These are phyloP conservation scores for Auanema freiburgensis DNA, from an alignment of 2,888 invertebrate species.

Conservation along the genomic window DNA sequence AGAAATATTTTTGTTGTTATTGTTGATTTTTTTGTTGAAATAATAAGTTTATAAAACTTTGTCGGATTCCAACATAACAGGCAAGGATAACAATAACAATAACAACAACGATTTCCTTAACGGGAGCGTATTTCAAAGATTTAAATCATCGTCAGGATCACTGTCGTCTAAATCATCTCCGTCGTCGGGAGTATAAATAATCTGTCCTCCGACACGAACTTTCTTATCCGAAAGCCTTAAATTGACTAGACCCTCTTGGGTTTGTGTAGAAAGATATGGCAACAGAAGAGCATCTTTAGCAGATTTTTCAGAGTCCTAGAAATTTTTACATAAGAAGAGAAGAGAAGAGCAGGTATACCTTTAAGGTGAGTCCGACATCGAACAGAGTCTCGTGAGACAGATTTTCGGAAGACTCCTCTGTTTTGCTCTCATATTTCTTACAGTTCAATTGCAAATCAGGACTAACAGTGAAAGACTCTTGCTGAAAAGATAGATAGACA, in stretches of 20 bases:
- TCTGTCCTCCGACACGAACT: slow-evolving; percentile 53
- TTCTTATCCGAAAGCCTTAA: slow-evolving; percentile 71
- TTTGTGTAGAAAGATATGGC: slow-evolving; percentile 43
- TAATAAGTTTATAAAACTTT: no score
- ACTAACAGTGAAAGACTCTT: slow-evolving; percentile 7
- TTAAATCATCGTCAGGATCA: slow-evolving; percentile 61
- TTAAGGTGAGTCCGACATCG: slow-evolving; percentile 16
- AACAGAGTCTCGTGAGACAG: slow-evolving; percentile 9
- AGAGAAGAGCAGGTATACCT: not conserved
- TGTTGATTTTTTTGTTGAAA: no score
- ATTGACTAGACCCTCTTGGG: slow-evolving; percentile 49
- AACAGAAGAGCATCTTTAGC: slow-evolving; percentile 38
- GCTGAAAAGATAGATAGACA: slow-evolving; percentile 13
- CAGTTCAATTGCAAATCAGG: slow-evolving; percentile 11
- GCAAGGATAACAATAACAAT: no score
- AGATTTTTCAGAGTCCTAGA: slow-evolving; percentile 30
- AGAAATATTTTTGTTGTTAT: no score
- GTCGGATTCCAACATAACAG: no score
- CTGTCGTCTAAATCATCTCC: slow-evolving; percentile 59
- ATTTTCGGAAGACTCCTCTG: slow-evolving; percentile 6
- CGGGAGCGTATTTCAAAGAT: slow-evolving; percentile 22
- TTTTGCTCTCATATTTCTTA: slow-evolving; percentile 8
- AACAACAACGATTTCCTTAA: no score
- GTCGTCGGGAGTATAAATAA: slow-evolving; percentile 56
- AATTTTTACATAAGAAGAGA: slow-evolving; percentile 10